Conservation (phyloP, 1,140 invertebrate species). For the Brachionus manjavacas region DNA sequence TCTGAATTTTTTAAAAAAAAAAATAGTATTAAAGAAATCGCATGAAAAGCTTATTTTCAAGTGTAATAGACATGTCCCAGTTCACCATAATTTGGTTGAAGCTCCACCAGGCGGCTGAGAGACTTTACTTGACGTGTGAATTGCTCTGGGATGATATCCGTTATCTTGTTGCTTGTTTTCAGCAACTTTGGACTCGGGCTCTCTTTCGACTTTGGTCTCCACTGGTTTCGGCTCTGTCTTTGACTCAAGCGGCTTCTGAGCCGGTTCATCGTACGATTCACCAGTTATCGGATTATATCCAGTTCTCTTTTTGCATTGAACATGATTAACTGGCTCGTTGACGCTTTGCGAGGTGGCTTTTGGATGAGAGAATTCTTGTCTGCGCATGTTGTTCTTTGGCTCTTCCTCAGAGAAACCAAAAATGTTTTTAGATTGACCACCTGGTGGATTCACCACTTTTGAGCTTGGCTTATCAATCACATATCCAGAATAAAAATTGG, state of each 20-base stretch:
- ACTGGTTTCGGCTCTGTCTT: background rate
- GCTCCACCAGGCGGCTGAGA: constrained; percentile 36
- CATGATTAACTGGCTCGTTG: background rate
- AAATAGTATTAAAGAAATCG: background rate
- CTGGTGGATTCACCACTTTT: constrained; percentile 33
- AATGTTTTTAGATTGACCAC: constrained; percentile 37
- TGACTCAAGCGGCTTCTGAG: background rate
- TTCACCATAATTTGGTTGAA: constrained; percentile 37
- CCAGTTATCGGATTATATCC: constrained; percentile 39
- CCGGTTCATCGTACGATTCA: background rate
- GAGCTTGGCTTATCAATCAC: constrained; percentile 26
- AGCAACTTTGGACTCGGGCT: background rate
- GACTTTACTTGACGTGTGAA: constrained; percentile 38
- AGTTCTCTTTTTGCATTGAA: background rate
- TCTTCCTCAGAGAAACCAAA: constrained; percentile 11
- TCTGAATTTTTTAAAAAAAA: background rate
- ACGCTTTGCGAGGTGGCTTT: background rate
- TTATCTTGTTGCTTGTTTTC: background rate
- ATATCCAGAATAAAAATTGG: constrained; percentile 20
- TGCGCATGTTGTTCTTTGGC: background rate
- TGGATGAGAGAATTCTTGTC: background rate
- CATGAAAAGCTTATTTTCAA: background rate
- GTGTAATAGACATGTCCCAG: background rate
- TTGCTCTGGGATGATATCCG: background rate
- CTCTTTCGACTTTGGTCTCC: background rate